A percentile compares a stretch with the other conserved stretches of the same genome.
These are phyloP conservation scores for Oreonectes daqikongensis DNA, from an alignment of 2,797 vertebrate genomes.

Conservation along the genomic window DNA sequence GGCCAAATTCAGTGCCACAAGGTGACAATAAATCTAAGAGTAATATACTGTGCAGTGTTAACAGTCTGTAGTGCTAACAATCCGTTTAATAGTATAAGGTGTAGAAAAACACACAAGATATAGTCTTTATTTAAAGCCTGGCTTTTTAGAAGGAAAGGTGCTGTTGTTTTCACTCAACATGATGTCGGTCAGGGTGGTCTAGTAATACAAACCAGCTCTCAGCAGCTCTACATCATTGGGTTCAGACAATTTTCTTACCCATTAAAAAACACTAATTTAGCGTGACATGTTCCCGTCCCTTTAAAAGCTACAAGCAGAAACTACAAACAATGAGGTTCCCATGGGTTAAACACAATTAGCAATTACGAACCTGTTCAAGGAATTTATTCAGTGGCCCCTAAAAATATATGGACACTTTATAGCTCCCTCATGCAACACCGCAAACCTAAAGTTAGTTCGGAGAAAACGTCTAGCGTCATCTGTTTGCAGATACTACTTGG, in stretches of 20 bases:
- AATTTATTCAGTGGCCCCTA: neutral
- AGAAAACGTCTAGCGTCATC: too few relatives aligned
- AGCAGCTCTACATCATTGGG: constrained; percentile 35
- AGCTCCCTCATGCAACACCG: too few relatives aligned
- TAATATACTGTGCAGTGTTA: constrained; percentile 52
- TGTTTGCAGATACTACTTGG: too few relatives aligned
- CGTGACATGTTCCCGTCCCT: constrained; percentile 8
- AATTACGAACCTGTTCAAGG: neutral
- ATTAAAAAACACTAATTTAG: constrained; percentile 25
- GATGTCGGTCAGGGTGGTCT: constrained; percentile 34
- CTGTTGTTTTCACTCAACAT: constrained; percentile 50
- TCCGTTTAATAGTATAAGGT: constrained; percentile 50
- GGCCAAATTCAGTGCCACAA: constrained; percentile 33
- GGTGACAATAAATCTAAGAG: constrained; percentile 51
- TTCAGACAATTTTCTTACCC: constrained; percentile 17
- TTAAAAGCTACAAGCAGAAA: constrained; percentile 22
- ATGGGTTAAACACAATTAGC: neutral
- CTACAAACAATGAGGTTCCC: neutral
- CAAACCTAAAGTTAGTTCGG: neutral
- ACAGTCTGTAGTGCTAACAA: constrained; percentile 54
- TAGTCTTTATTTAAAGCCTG: constrained; percentile 30
- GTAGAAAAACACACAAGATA: constrained; percentile 43
- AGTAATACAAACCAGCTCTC: constrained; percentile 49
- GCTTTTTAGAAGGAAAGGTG: constrained; percentile 37
- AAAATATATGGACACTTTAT: neutral